A percentile compares a stretch with the other conserved stretches of the same genome.
Conservation (phyloP, 2,888 invertebrate species). For the Leptopilina syphax region DNA sequence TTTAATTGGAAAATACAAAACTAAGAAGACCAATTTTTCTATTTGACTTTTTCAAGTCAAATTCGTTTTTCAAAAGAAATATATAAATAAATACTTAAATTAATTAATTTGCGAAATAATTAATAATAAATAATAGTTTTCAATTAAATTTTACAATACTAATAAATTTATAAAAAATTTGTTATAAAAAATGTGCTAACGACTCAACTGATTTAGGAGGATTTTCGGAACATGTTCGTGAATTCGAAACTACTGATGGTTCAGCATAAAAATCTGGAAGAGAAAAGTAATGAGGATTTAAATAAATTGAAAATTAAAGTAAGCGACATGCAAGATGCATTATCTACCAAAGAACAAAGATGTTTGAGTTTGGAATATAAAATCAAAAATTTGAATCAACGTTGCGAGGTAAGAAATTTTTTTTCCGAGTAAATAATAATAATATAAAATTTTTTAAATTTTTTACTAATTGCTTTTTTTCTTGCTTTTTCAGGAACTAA, state of each 20-base stretch:
- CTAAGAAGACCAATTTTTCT: no score
- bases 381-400: conserved; percentile 89
- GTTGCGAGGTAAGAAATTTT: conserved; percentile 82
- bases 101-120: background rate
- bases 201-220: conserved; percentile 80
- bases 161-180: background rate
- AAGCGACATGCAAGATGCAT: conserved; percentile 91
- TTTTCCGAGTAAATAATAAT: background rate
- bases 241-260: conserved; percentile 89
- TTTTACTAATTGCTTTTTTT: background rate
- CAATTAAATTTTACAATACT: conserved; percentile 8
- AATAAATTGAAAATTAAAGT: conserved; percentile 87
- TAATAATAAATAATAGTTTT: background rate
- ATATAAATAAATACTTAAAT: no score
- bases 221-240: conserved; percentile 90
- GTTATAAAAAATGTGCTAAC: background rate
- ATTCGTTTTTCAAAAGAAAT: no score
- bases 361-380: conserved; percentile 87
- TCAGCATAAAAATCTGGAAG: conserved; percentile 88
- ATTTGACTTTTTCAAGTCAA: no score
- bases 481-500: conserved; percentile 81
- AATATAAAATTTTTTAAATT: conserved; percentile 44
- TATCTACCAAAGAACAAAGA: conserved; percentile 87
- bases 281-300: conserved; percentile 87
- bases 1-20: no score